Evolutionary conservation across 2,113 vertebrate genomes (phyloP).

Genomic region (Crotalus horridus): DNA sequence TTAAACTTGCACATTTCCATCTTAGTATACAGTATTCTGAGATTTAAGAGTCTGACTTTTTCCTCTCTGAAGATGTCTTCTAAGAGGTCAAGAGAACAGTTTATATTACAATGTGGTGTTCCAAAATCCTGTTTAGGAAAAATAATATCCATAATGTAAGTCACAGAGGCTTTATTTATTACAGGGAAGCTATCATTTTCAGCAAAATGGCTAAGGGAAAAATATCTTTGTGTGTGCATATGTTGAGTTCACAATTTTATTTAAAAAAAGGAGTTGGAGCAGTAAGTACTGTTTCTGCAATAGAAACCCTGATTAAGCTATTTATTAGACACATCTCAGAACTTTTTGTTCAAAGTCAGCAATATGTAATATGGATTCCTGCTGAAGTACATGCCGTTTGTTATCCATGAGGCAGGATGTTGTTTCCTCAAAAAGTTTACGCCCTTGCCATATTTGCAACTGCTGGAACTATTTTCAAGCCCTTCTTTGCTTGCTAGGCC

Average conservation of each 20-base stretch:
- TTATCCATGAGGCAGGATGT: rapidly evolving
- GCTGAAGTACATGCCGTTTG: not conserved
- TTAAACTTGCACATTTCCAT: rapidly evolving
- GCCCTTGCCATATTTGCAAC: not conserved
- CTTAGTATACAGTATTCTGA: not conserved
- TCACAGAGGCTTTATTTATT: slow-evolving; percentile 19
- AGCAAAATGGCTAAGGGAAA: not conserved
- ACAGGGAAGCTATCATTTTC: not conserved
- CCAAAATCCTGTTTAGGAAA: slow-evolving; percentile 36
- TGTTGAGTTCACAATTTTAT: rapidly evolving
- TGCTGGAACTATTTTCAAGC: not conserved
- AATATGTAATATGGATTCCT: not conserved
- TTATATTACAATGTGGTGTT: slow-evolving; percentile 44
- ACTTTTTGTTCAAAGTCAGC: not conserved
- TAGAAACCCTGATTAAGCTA: not conserved
- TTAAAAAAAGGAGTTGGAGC: not conserved
- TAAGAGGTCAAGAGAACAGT: slow-evolving; percentile 45
- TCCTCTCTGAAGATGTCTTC: slow-evolving; percentile 3
- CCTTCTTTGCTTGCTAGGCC: not conserved
- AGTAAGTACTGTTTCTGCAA: rapidly evolving
- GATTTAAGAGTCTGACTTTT: slow-evolving; percentile 3
- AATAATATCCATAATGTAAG: slow-evolving; percentile 21
- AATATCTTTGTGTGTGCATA: not conserved
- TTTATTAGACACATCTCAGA: not conserved
- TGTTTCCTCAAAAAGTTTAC: not conserved